phyloP scores from a whole-genome alignment of 2,797 vertebrate genomes.

The Melopsittacus undulatus region DNA sequence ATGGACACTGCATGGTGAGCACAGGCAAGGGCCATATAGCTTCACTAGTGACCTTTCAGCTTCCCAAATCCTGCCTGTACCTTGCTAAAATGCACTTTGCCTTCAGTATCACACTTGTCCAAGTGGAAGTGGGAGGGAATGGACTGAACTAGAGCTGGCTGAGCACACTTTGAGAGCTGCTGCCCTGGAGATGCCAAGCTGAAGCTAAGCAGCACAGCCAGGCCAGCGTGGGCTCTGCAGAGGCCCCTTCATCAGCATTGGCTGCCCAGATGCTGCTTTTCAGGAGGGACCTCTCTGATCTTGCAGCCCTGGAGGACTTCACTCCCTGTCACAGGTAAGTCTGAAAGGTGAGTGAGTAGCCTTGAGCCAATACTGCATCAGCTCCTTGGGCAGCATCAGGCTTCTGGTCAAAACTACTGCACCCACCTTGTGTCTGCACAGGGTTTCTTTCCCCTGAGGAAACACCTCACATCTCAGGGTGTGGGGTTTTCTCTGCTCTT shows the following conservation, averaged over 20 bases:
- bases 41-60: neutral
- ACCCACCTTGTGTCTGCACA: neutral
- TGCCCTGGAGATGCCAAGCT: neutral
- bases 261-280: neutral
- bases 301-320: neutral
- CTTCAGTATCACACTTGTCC: neutral
- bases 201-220: neutral
- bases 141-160: neutral
- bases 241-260: neutral
- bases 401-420: neutral
- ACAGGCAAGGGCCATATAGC: neutral
- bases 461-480: rapidly evolving
- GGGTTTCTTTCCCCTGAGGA: neutral
- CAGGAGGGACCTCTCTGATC: neutral
- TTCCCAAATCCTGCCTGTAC: neutral
- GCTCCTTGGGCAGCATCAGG: neutral
- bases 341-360: neutral
- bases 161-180: neutral
- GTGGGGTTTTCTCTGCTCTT: neutral
- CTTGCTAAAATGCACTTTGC: neutral
- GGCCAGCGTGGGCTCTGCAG: neutral
- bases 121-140: neutral
- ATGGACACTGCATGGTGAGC: neutral
- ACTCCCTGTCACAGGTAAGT: neutral
- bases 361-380: neutral